Percentiles rank a stretch among this genome's conserved stretches.
Evolutionary conservation across 2,113 vertebrate genomes (phyloP).

Genomic region (Climacteris rufus): DNA sequence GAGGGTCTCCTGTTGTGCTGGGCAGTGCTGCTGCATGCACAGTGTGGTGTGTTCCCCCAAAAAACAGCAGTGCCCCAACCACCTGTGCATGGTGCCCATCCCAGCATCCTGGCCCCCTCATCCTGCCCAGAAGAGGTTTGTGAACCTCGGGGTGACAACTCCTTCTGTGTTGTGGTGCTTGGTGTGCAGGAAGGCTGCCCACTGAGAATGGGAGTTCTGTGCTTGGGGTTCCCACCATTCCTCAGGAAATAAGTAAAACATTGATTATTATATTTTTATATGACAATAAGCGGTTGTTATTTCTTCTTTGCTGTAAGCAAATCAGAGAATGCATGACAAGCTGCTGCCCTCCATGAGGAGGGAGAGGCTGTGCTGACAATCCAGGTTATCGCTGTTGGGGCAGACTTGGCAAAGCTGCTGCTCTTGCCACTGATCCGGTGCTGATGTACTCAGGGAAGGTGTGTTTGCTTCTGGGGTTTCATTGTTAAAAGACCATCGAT

Average conservation of each 20-base stretch:
- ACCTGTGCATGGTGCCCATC: accelerated
- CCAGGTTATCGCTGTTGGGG: accelerated
- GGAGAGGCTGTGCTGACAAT: background rate
- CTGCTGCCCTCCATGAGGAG: background rate
- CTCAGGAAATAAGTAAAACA: background rate
- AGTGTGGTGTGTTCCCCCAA: background rate
- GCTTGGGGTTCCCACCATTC: background rate
- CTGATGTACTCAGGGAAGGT: background rate
- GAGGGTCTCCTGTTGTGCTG: background rate
- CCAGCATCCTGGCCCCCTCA: background rate
- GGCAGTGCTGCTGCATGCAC: background rate
- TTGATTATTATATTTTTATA: background rate
- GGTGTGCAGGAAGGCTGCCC: background rate
- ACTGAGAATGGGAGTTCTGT: background rate
- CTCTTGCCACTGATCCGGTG: background rate
- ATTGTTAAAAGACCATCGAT: background rate
- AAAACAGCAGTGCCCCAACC: background rate
- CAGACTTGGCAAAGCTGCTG: accelerated
- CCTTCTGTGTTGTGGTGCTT: background rate
- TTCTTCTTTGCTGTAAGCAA: background rate
- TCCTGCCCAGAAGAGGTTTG: background rate
- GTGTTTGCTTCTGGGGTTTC: background rate
- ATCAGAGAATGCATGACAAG: background rate
- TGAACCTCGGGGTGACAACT: background rate
- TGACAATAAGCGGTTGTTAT: background rate